These are phyloP conservation scores for Botrylloides violaceus DNA, from an alignment of 23 tunicate species.

Conservation along the genomic window DNA sequence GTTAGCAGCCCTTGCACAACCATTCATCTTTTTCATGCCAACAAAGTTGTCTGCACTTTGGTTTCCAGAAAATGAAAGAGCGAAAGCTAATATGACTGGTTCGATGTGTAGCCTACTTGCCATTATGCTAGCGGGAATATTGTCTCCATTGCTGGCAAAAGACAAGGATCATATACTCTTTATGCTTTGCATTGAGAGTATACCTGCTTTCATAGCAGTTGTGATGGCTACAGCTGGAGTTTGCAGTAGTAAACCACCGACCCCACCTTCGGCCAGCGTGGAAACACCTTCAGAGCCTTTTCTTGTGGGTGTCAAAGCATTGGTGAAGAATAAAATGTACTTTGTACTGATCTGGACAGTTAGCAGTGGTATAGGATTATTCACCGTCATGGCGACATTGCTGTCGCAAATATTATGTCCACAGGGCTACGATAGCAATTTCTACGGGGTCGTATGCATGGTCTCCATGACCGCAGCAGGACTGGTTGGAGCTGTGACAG, in stretches of 20 bases:
- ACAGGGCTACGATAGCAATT: conserved; percentile 56
- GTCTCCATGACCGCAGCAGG: conserved; percentile 39
- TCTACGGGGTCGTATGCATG: conserved; percentile 52
- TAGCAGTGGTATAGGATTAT: conserved; percentile 51
- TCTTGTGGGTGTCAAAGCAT: conserved; percentile 28
- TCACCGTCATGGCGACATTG: conserved; percentile 42
- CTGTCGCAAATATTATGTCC: conserved; percentile 71
- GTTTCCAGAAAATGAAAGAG: conserved; percentile 60
- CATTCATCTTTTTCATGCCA: conserved; percentile 50
- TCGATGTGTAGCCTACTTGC: conserved; percentile 46
- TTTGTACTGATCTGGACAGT: conserved; percentile 35
- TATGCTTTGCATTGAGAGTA: conserved; percentile 30
- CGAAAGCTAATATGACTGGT: conserved; percentile 47
- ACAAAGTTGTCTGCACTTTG: conserved; percentile 58
- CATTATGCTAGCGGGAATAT: conserved; percentile 33
- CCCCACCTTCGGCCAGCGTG: conserved; percentile 60
- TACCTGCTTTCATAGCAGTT: conserved; percentile 40
- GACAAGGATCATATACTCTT: conserved; percentile 31
- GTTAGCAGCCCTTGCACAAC: conserved; percentile 50
- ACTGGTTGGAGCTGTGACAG: conserved; percentile 38
- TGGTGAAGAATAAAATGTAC: conserved; percentile 31
- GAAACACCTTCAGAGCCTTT: conserved; percentile 30
- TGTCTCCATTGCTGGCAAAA: conserved; percentile 44
- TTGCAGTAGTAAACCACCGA: conserved; percentile 28
- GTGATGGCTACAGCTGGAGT: conserved; percentile 23